Conservation (phyloP, 2,113 vertebrate genomes). For the Stegostoma tigrinum region DNA sequence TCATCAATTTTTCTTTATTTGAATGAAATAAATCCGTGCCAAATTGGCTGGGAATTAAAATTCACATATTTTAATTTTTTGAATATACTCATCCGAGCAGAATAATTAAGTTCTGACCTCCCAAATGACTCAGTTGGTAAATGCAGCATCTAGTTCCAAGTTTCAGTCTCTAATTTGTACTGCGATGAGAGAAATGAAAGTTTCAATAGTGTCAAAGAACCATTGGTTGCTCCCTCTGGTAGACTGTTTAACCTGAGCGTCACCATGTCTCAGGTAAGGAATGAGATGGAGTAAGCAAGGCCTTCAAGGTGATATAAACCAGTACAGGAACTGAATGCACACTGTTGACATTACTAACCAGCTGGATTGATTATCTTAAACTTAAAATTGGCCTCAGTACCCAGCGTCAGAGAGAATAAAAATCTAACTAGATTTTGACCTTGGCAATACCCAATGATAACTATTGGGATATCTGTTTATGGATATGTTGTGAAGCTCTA, state of each 20-base stretch:
- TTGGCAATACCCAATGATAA: background rate
- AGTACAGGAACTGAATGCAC: too few species aligned
- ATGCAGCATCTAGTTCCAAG: background rate
- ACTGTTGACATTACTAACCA: too few species aligned
- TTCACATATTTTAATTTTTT: background rate
- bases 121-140: background rate
- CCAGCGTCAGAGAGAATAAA: background rate
- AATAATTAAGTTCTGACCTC: background rate
- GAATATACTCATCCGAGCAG: background rate
- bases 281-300: too few species aligned
- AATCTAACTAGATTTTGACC: background rate
- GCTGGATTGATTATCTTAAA: background rate
- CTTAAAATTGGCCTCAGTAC: background rate
- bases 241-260: too few species aligned
- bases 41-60: constrained; percentile 22
- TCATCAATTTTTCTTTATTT: background rate
- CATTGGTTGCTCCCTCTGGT: too few species aligned
- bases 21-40: constrained; percentile 19
- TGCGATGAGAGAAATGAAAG: too few species aligned
- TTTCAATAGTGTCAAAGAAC: too few species aligned
- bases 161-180: background rate
- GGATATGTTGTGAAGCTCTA: background rate
- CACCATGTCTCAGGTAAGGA: too few species aligned
- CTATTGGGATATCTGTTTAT: background rate
- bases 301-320: too few species aligned